A percentile compares a stretch with the other conserved stretches of the same genome.
phyloP scores from a whole-genome alignment of 2,113 vertebrate species.

The Sciurus niger region DNA sequence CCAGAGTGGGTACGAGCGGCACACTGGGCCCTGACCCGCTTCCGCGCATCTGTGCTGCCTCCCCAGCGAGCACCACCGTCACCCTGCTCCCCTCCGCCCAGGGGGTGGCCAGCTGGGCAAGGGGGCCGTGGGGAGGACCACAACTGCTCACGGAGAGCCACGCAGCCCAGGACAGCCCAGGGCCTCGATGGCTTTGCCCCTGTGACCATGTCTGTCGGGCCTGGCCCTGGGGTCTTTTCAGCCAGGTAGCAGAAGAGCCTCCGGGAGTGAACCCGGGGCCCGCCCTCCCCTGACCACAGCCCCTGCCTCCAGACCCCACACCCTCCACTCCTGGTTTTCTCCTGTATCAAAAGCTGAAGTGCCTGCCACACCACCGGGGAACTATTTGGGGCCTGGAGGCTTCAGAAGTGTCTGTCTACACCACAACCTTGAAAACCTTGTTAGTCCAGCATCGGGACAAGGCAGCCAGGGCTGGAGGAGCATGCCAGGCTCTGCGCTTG shows the following conservation, averaged over 20 bases:
- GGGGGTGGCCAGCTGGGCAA: background rate
- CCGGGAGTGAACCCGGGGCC: background rate
- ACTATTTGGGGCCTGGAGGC: slow-evolving; percentile 79
- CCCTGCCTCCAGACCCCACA: slow-evolving; percentile 92
- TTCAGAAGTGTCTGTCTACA: slow-evolving; percentile 75
- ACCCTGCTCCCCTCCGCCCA: background rate
- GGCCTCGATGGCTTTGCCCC: background rate
- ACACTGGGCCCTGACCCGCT: background rate
- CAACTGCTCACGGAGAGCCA: background rate
- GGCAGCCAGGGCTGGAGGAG: background rate
- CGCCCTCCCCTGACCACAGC: background rate
- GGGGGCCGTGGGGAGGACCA: background rate
- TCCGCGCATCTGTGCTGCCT: background rate
- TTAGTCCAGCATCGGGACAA: background rate
- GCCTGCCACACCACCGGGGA: slow-evolving; percentile 89
- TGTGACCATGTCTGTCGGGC: background rate
- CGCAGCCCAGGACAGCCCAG: background rate
- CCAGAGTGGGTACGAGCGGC: background rate
- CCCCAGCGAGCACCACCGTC: background rate
- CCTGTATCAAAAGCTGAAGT: slow-evolving; percentile 88
- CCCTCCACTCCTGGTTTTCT: slow-evolving; percentile 94
- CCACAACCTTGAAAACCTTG: background rate
- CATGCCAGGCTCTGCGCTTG: no score
- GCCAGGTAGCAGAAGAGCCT: background rate
- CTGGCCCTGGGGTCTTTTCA: background rate